Evolutionary conservation across 92 coral and sea anemone species (phyloP), one percentile per base, ranked within the genome.

Genomic region (Zoanthus sociatus): DNA sequence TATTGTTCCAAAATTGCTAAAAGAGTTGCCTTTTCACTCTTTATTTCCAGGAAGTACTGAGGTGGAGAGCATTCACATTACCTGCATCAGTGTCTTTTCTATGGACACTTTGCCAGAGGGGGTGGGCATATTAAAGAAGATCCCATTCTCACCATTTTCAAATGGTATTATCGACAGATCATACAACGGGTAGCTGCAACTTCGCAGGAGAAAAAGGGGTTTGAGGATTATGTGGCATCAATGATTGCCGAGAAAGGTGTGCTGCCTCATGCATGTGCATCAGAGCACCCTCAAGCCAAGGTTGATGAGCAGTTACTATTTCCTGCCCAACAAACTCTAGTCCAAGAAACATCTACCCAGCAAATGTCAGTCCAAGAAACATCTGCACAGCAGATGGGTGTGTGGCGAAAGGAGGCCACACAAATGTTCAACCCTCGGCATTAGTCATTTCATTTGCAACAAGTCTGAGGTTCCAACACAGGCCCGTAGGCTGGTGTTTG

Each of bases 21-120:
- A 44, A 46, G 26, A 84, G 46, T n/a, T 86, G 51, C 89, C 89
- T 30, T 86, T 86, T 37, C 90, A 81, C 70, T 88, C 90, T 21
- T 69, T 88, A 50, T 79, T 88, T 72, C 78, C 87, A 9, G 86
- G 86, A 9, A 73, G 88, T n/a, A 88, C 87, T 9, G 88, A 88
- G 63, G 91, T 58, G 91, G 90, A 31, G 90, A 87, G 56, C 78
- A 81, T 70, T 67, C 85, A 1, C 90, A 87, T 78, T 79, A 87
- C 55, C 71, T 78, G 45, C 90, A 87, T 68, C 87, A 78, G 73
- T 82, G 77, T 82, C 76, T 82, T 16, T 84, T 68, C 56, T 84
- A 9, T 73, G 81, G 81, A 4, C 89, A 86, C 48, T 73, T 76
- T 51, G 37, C 83, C 17, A 30, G 89, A 61, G 83, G 83, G 32